phyloP scores from a whole-genome alignment of 2,888 invertebrate genomes.

The Polymixis lichenea region DNA sequence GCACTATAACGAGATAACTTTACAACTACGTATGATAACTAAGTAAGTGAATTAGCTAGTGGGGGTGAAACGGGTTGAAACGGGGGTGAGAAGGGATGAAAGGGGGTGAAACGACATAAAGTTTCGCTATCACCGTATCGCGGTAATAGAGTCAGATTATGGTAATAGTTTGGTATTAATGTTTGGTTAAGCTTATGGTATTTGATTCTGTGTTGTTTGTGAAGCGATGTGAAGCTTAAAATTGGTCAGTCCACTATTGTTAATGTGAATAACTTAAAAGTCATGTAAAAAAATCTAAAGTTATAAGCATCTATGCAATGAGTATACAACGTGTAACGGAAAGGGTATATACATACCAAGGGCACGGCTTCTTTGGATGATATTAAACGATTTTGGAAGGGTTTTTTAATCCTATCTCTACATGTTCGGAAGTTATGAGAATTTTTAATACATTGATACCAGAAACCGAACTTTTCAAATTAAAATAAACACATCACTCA shows the following conservation, averaged over 20 bases:
- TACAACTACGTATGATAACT: slow-evolving; percentile 50
- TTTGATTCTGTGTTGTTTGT: slow-evolving; percentile 10
- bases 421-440: too few relatives aligned
- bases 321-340: too few relatives aligned
- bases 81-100: slow-evolving; percentile 28
- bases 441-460: too few relatives aligned
- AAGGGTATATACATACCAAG: too few relatives aligned
- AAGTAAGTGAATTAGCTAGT: slow-evolving; percentile 56
- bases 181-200: slow-evolving; percentile 30
- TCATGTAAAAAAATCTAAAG: not conserved
- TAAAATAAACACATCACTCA: too few relatives aligned
- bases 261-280: not conserved
- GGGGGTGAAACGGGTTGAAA: slow-evolving; percentile 17
- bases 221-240: not conserved
- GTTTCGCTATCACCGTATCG: slow-evolving; percentile 56
- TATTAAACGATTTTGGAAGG: too few relatives aligned
- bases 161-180: slow-evolving; percentile 48
- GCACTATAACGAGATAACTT: slow-evolving; percentile 47
- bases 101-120: slow-evolving; percentile 51
- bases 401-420: too few relatives aligned
- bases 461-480: too few relatives aligned
- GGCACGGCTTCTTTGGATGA: too few relatives aligned
- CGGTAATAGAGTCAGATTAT: slow-evolving; percentile 54
- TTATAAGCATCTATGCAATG: too few relatives aligned
- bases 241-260: not conserved